A percentile compares a stretch with the other conserved stretches of the same genome.
Evolutionary conservation across 1,140 invertebrate species (phyloP).

Genomic region (Drosophila kikkawai): DNA sequence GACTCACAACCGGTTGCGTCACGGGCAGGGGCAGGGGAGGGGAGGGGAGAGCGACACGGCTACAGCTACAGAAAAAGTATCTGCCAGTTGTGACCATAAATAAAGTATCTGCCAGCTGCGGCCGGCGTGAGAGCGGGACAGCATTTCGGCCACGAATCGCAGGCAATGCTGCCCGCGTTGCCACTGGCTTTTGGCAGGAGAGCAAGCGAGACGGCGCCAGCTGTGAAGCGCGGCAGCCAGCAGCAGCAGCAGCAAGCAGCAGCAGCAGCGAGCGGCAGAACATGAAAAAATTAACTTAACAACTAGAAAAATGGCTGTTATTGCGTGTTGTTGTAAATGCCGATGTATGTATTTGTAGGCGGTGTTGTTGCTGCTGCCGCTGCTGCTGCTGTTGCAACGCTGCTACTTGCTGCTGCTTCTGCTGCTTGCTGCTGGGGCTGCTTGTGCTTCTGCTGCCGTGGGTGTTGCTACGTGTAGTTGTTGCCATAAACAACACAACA

Average conservation of each 20-base stretch:
- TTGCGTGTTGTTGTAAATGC: conserved; percentile 84
- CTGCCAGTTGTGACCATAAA: conserved; percentile 75
- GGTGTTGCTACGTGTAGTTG: conserved; percentile 72
- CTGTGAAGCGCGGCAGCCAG: conserved; percentile 42
- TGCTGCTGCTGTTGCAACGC: conserved; percentile 53
- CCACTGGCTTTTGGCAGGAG: conserved; percentile 27
- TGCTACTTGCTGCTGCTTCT: conserved; percentile 49
- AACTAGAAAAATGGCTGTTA: conserved; percentile 85
- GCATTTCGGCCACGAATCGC: conserved; percentile 68
- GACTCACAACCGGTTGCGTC: conserved; percentile 73
- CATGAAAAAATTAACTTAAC: conserved; percentile 85
- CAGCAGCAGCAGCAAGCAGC: conserved; percentile 17
- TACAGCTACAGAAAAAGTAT: conserved; percentile 50
- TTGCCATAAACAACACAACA: conserved; percentile 78
- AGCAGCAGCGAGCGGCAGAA: conserved; percentile 73
- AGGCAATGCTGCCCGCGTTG: conserved; percentile 55
- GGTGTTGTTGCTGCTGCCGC: conserved; percentile 60
- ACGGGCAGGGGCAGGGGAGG: conserved; percentile 13
- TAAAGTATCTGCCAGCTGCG: conserved; percentile 77
- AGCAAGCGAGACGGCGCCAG: conserved; percentile 36
- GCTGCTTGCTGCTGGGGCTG: conserved; percentile 25
- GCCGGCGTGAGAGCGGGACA: conserved; percentile 53
- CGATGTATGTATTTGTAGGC: conserved; percentile 82
- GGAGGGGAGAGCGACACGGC: neutral
- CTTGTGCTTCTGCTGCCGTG: conserved; percentile 52